A percentile compares a stretch with the other conserved stretches of the same genome.
Conservation (phyloP, 2,888 invertebrate genomes). For the Nezara viridula region DNA sequence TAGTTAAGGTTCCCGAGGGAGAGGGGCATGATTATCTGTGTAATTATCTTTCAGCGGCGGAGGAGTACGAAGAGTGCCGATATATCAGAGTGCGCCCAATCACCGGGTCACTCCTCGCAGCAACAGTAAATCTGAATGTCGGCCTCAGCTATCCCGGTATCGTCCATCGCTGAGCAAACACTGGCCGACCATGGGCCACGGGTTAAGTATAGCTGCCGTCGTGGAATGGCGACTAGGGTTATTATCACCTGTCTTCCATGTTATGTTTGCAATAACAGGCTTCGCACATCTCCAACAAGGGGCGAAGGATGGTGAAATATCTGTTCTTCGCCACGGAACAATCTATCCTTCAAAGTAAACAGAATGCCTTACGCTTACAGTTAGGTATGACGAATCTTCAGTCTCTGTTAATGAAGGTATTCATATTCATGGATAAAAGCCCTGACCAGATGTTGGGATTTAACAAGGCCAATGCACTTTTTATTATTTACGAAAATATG, state of each 20-base stretch:
- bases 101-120: background rate
- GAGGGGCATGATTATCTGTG: conserved; percentile 47
- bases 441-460: too few species aligned
- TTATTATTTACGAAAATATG: too few species aligned
- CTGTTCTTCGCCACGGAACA: background rate
- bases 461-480: too few species aligned
- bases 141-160: background rate
- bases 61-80: conserved; percentile 29
- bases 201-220: conserved; percentile 32
- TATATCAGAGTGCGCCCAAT: conserved; percentile 14
- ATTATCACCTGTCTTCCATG: conserved; percentile 46
- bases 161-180: conserved; percentile 40
- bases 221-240: background rate
- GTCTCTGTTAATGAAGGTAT: background rate
- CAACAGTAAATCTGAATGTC: conserved; percentile 34
- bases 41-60: conserved; percentile 30
- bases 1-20: conserved; percentile 26
- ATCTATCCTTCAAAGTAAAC: background rate
- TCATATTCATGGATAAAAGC: too few species aligned
- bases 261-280: background rate
- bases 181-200: background rate
- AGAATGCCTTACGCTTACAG: background rate
- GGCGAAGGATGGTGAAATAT: background rate
- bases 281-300: background rate
- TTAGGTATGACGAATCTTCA: background rate